phyloP scores from a whole-genome alignment of 1,140 invertebrate species.

The Chlorops oryzae region DNA sequence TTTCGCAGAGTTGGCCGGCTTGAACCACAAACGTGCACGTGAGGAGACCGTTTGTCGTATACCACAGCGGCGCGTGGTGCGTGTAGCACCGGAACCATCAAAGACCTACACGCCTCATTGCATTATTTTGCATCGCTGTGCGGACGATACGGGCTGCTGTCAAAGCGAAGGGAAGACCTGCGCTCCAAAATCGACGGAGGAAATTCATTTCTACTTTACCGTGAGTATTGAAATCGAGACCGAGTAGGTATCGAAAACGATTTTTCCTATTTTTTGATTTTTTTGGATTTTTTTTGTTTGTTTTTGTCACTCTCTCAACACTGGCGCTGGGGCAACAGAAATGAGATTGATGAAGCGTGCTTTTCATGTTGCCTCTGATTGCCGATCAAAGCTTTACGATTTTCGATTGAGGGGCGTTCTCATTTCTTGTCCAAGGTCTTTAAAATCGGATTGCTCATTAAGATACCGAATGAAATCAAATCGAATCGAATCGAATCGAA shows the following conservation, averaged over 20 bases:
- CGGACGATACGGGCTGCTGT: slow-evolving; percentile 74
- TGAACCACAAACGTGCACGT: slow-evolving; percentile 55
- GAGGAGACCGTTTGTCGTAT: slow-evolving; percentile 56
- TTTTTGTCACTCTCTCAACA: too few relatives aligned
- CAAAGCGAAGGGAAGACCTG: slow-evolving; percentile 57
- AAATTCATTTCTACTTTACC: slow-evolving; percentile 64
- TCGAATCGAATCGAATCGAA: too few relatives aligned
- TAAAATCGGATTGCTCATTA: too few relatives aligned
- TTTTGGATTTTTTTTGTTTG: too few relatives aligned
- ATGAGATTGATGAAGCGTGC: too few relatives aligned
- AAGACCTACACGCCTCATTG: slow-evolving; percentile 68
- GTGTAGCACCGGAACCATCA: slow-evolving; percentile 56
- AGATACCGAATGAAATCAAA: too few relatives aligned
- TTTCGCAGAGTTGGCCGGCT: slow-evolving; percentile 49
- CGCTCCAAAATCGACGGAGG: slow-evolving; percentile 58
- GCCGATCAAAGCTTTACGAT: too few relatives aligned
- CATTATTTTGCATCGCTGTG: slow-evolving; percentile 66
- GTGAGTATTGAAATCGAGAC: slow-evolving; percentile 53
- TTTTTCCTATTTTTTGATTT: too few relatives aligned
- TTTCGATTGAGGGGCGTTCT: too few relatives aligned
- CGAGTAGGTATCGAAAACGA: neutral
- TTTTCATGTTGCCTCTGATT: too few relatives aligned
- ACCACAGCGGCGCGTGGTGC: slow-evolving; percentile 59
- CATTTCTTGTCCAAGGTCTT: too few relatives aligned
- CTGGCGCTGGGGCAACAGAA: too few relatives aligned